Percentiles rank a stretch among this genome's conserved stretches.
Evolutionary conservation across 2,797 vertebrate genomes (phyloP).

Genomic region (Paedocypris micromegethes): DNA sequence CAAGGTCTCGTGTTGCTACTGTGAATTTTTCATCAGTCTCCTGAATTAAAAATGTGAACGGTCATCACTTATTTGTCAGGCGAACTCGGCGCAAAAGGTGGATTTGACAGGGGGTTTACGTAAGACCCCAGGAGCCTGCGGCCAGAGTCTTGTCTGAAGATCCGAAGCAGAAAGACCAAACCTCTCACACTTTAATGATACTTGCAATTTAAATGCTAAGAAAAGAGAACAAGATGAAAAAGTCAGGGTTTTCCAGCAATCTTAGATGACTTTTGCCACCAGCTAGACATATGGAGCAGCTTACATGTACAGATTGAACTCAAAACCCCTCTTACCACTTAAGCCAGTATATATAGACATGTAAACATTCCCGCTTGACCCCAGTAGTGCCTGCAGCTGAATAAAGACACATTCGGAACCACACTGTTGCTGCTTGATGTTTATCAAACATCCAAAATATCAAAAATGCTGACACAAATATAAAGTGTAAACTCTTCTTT

Average conservation of each 20-base stretch:
- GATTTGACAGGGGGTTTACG: conserved; percentile 65
- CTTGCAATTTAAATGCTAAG: conserved; percentile 10
- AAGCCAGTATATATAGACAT: conserved; percentile 53
- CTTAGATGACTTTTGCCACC: conserved; percentile 41
- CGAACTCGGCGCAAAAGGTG: conserved; percentile 60
- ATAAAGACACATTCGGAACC: conserved; percentile 58
- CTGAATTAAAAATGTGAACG: conserved; percentile 76
- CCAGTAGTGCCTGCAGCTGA: conserved; percentile 57
- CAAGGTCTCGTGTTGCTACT: conserved; percentile 58
- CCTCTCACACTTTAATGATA: conserved; percentile 53
- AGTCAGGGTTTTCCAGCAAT: conserved; percentile 15
- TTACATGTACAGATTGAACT: conserved; percentile 57
- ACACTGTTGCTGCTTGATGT: conserved; percentile 41
- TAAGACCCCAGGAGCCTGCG: conserved; percentile 56
- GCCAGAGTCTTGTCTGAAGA: conserved; percentile 24
- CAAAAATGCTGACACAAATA: too few relatives aligned
- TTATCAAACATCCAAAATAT: too few relatives aligned
- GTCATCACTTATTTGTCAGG: conserved; percentile 78
- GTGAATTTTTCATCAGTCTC: conserved; percentile 70
- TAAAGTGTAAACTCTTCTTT: too few relatives aligned
- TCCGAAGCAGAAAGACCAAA: conserved; percentile 22
- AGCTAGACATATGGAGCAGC: conserved; percentile 64
- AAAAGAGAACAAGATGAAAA: not conserved
- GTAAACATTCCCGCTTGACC: conserved; percentile 57
- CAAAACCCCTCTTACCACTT: conserved; percentile 50